Conservation (phyloP, 1,140 invertebrate genomes). For the Hyles euphorbiae region DNA sequence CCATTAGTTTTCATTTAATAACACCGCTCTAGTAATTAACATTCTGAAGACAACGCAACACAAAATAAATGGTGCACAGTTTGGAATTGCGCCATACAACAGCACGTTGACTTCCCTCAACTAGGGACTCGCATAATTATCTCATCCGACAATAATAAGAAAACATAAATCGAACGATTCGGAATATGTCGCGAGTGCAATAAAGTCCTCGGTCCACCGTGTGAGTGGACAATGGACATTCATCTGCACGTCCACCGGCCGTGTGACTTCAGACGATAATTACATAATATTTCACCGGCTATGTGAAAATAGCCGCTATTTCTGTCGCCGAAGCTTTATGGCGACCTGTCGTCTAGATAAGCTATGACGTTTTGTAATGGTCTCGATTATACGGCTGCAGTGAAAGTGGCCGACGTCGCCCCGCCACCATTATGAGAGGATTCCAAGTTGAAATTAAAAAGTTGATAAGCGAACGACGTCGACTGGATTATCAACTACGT, state of each 20-base stretch:
- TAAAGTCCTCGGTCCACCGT: neutral
- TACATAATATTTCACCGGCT: constrained; percentile 40
- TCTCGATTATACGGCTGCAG: constrained; percentile 13
- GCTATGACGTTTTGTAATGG: constrained; percentile 20
- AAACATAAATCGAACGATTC: constrained; percentile 9
- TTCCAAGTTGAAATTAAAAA: neutral
- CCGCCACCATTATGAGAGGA: neutral
- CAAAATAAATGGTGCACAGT: neutral
- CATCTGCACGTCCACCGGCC: constrained; percentile 22
- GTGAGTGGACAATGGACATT: constrained; percentile 21
- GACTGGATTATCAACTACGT: neutral
- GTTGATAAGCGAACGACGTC: constrained; percentile 3
- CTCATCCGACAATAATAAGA: constrained; percentile 8
- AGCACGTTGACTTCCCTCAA: neutral
- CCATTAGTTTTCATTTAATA: too few relatives aligned
- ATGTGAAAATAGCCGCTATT: constrained; percentile 31
- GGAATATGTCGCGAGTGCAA: constrained; percentile 2
- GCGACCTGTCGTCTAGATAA: constrained; percentile 25
- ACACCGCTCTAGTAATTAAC: too few relatives aligned
- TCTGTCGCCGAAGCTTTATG: constrained; percentile 28
- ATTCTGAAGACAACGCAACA: too few relatives aligned
- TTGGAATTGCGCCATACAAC: constrained; percentile 7
- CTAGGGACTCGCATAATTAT: constrained; percentile 3
- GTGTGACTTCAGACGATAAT: constrained; percentile 31
- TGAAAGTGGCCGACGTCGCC: constrained; percentile 5